Conservation (phyloP, 1,140 invertebrate genomes). For the Lucilia cuprina region DNA sequence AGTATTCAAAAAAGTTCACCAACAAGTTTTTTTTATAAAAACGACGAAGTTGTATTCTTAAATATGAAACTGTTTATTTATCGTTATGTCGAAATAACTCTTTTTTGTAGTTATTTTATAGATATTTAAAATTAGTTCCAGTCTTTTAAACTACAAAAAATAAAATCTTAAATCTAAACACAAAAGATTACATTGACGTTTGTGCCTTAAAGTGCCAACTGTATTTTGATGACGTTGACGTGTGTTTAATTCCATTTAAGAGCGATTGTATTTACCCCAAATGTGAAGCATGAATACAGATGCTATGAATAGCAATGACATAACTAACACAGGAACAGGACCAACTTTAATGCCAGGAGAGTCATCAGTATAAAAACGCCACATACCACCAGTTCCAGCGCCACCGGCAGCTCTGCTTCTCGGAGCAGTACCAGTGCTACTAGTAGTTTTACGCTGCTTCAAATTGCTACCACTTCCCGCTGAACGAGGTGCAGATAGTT, state of each 20-base stretch:
- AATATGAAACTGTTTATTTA: too few species aligned
- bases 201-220: too few species aligned
- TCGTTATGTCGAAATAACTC: too few species aligned
- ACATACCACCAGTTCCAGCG: slow-evolving; percentile 75
- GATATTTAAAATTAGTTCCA: too few species aligned
- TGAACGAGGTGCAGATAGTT: slow-evolving; percentile 67
- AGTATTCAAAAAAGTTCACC: too few species aligned
- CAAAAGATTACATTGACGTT: too few species aligned
- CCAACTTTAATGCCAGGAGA: slow-evolving; percentile 99
- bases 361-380: slow-evolving; percentile 97
- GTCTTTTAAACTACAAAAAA: too few species aligned
- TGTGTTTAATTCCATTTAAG: slow-evolving; percentile 66
- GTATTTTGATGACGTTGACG: too few species aligned
- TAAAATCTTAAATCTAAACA: too few species aligned
- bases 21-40: too few species aligned
- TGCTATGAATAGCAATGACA: slow-evolving; percentile 98
- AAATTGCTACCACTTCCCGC: slow-evolving; percentile 68
- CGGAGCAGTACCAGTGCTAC: slow-evolving; percentile 73
- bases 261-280: slow-evolving; percentile 87
- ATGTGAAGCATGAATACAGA: slow-evolving; percentile 99
- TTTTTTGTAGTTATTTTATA: too few species aligned
- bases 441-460: slow-evolving; percentile 81
- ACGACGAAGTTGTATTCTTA: too few species aligned
- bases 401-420: slow-evolving; percentile 80
- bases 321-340: slow-evolving; percentile 98